Evolutionary conservation across 1,140 invertebrate species (phyloP).

Genomic region (Drosophila bocki): DNA sequence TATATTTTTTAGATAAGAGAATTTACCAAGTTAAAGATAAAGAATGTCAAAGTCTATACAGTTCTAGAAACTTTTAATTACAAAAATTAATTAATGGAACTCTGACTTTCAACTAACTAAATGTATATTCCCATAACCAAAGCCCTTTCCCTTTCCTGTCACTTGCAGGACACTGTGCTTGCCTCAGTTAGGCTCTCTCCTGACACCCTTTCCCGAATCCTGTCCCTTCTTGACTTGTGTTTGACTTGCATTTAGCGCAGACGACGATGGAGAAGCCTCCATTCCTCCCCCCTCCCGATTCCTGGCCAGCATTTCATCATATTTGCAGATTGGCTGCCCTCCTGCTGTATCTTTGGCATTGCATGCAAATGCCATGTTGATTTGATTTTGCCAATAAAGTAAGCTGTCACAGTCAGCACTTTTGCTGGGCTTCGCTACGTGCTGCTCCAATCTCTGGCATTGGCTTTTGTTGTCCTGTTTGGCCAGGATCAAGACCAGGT

Average conservation of each 20-base stretch:
- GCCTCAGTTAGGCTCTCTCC: neutral
- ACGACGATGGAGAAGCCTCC: constrained; percentile 42
- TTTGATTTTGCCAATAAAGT: constrained; percentile 84
- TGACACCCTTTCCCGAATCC: neutral
- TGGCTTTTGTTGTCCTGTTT: constrained; percentile 52
- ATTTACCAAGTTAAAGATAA: neutral
- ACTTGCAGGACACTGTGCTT: constrained; percentile 1
- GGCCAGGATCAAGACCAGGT: constrained; percentile 40
- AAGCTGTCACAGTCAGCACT: constrained; percentile 83
- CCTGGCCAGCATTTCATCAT: constrained; percentile 49
- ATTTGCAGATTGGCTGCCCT: constrained; percentile 59
- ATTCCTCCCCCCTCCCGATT: neutral
- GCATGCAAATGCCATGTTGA: constrained; percentile 82
- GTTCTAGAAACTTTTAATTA: neutral
- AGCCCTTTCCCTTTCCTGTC: neutral
- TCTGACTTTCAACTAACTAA: neutral
- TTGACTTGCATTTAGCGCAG: constrained; percentile 82
- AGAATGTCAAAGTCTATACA: too few relatives aligned
- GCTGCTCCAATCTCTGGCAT: constrained; percentile 11
- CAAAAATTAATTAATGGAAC: too few relatives aligned
- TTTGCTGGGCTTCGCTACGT: constrained; percentile 46
- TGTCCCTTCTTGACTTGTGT: constrained; percentile 63
- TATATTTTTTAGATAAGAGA: neutral
- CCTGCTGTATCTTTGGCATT: constrained; percentile 74
- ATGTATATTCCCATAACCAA: neutral